Evolutionary conservation across 2,888 invertebrate genomes (phyloP).

Genomic region (Lamellibrachia satsuma): DNA sequence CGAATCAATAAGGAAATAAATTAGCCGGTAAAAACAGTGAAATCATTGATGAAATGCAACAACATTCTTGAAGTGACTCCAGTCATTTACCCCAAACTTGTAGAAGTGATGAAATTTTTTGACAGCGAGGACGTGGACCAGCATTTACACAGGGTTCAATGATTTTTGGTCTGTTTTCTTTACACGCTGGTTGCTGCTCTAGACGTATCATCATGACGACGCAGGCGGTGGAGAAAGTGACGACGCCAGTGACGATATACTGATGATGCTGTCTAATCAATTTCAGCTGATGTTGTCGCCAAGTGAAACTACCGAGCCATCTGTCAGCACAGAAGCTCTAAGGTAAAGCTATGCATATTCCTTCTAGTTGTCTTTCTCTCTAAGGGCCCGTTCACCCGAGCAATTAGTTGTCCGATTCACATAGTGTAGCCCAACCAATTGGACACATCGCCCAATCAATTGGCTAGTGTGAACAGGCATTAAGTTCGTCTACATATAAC

Average conservation of each 20-base stretch:
- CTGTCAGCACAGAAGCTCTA: neutral
- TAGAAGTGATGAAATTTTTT: neutral
- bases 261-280: constrained; percentile 17
- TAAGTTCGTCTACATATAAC: no score
- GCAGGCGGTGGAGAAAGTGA: neutral
- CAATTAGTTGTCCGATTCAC: neutral
- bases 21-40: neutral
- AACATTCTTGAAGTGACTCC: neutral
- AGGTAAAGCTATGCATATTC: neutral
- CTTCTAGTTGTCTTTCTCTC: neutral
- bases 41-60: neutral
- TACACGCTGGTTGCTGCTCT: constrained; percentile 7
- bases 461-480: no score
- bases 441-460: no score
- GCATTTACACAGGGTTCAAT: neutral
- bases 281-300: neutral
- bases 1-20: neutral
- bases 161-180: neutral
- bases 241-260: neutral
- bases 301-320: neutral
- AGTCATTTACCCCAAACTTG: neutral
- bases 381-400: neutral
- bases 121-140: neutral
- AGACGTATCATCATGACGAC: neutral
- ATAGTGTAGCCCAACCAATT: no score